Conservation (phyloP, 2,888 invertebrate species). For the Dryobota labecula region DNA sequence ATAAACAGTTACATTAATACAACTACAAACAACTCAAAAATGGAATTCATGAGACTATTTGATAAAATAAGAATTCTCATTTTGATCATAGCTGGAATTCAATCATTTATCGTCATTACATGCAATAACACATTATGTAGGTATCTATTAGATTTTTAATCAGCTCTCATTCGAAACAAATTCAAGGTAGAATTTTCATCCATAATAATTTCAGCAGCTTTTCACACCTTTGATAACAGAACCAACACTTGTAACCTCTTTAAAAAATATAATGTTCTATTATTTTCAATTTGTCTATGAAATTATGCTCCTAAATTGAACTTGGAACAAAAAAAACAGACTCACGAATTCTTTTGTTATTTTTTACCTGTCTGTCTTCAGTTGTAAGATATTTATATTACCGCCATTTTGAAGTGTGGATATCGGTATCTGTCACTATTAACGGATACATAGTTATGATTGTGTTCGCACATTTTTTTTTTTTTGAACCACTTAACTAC, state of each 20-base stretch:
- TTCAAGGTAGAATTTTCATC: conserved; percentile 29
- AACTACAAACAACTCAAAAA: not conserved
- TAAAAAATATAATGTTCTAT: not conserved
- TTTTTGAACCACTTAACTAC: not conserved
- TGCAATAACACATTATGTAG: not conserved
- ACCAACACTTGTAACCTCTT: not conserved
- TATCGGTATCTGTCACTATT: conserved; percentile 5
- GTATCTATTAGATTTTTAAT: conserved; percentile 11
- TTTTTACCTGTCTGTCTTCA: conserved; percentile 36
- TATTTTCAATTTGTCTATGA: conserved; percentile 50
- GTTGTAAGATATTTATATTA: conserved; percentile 30
- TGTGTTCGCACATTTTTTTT: conserved; percentile 12
- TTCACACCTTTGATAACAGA: not conserved
- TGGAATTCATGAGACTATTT: not conserved
- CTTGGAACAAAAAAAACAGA: conserved; percentile 25
- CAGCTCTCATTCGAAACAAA: not conserved
- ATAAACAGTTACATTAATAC: not conserved
- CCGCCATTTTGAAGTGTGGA: conserved; percentile 7
- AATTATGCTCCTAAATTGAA: conserved; percentile 47
- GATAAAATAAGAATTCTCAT: too few species aligned
- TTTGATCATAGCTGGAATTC: not conserved
- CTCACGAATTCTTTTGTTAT: conserved; percentile 45
- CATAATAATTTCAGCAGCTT: conserved; percentile 4
- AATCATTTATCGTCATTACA: not conserved
- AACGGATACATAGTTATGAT: not conserved